Base-by-base conservation (phyloP, 2,888 invertebrate species). In the Gymnocheta viridis region DNA sequence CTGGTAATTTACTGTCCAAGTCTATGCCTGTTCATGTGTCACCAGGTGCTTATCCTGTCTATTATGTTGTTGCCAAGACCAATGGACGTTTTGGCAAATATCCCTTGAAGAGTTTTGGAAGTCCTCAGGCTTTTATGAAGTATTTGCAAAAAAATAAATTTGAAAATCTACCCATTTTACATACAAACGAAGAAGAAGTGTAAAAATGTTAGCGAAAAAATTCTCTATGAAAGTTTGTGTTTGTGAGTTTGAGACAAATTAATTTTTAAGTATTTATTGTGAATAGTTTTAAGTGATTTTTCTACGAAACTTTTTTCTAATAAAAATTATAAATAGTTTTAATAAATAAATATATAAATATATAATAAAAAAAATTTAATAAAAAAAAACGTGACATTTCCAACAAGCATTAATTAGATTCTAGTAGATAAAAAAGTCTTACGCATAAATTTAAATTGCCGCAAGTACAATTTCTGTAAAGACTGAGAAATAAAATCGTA, bases 61-160 rank as follows among this genome's bases (percentile, higher is more conserved):
- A 90, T 83, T 91, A 91, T 83, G 88, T 89, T 62, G 82, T 91
- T 17, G 87, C 90, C 73, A 90, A 89, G 85, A 89, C 89, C n/a
- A 91, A 91, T 83, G 91, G 91, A 4, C 89, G 87, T 58, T 91
- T 91, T 67, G 91, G 90, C 79, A 91, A 91, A 77, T 88, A 88
- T 73, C 91, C 91, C 22, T 87, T 91, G 66, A 91, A 91, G 70
- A 87, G 89, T 17, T 91, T 91, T 69, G 85, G 88, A 60, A 88
- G 87, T 27, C 87, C 89, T 17, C 85, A 88, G 56, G 89, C 89
- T 17, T 90, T 91, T 81, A 84, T 87, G 72, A 91, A 91, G 77
- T 91, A 91, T 78, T 81, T 90, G 76, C 78, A 88, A 38, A 90
- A 90, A 67, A 88, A 86, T 82, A 90, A 90, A 67, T 82, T 89